Conservation (phyloP, 1,140 invertebrate genomes). For the Acyrthosiphon pisum region DNA sequence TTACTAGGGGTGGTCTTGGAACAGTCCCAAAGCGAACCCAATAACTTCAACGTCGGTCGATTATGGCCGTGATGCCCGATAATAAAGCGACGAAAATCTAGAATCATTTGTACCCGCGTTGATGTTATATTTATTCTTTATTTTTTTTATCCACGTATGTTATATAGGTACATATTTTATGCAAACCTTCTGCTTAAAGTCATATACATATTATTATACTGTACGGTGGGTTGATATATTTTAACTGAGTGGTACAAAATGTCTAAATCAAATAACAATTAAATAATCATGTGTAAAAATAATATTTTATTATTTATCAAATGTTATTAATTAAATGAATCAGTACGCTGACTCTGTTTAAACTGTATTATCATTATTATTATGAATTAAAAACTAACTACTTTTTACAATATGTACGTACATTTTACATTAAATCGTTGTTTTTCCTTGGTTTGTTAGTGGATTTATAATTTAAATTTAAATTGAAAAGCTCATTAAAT, state of each 20-base stretch:
- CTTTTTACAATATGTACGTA: not conserved
- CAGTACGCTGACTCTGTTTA: not conserved
- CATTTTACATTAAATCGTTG: not conserved
- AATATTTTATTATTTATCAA: not conserved
- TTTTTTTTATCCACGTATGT: not conserved
- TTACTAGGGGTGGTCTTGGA: constrained; percentile 31
- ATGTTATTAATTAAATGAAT: not conserved
- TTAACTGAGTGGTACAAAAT: too few species aligned
- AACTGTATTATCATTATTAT: not conserved
- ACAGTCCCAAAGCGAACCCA: constrained; percentile 46
- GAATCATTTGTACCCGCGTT: constrained; percentile 8
- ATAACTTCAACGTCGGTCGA: constrained; percentile 51
- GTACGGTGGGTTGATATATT: too few species aligned
- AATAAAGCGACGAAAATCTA: constrained; percentile 47
- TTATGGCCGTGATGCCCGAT: constrained; percentile 18
- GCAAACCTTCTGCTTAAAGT: not conserved
- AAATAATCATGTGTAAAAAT: not conserved
- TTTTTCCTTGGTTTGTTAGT: not conserved
- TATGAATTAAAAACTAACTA: not conserved
- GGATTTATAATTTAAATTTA: not conserved
- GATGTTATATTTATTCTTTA: constrained; percentile 25
- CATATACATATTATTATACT: not conserved
- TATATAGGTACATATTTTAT: not conserved
- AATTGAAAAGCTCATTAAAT: not conserved
- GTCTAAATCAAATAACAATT: not conserved